Percentiles rank a stretch among this genome's conserved stretches.
These are phyloP conservation scores for Sclerodermus sp. DNA, from an alignment of 2,888 invertebrate genomes.

Conservation along the genomic window DNA sequence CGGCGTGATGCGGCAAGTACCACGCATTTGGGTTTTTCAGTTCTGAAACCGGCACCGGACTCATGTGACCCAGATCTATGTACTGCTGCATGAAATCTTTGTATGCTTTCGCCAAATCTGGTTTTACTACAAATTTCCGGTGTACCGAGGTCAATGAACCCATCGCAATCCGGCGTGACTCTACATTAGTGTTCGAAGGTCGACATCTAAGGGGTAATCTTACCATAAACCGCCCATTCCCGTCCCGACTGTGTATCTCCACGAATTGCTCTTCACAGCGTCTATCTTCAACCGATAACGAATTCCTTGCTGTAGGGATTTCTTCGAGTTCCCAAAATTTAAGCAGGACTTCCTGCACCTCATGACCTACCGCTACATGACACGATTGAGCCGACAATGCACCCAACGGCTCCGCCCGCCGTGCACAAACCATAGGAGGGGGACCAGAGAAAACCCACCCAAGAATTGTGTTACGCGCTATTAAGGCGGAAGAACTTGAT, in stretches of 20 bases:
- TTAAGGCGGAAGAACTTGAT: no score
- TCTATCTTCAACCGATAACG: slow-evolving; percentile 20
- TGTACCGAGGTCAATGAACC: background rate
- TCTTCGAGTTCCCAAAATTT: slow-evolving; percentile 15
- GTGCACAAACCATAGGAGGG: background rate
- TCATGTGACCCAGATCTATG: slow-evolving; percentile 10
- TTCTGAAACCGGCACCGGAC: background rate
- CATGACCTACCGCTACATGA: background rate
- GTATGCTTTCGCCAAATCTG: slow-evolving; percentile 9
- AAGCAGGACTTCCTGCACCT: background rate
- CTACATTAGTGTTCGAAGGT: background rate
- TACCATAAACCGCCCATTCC: slow-evolving; percentile 30
- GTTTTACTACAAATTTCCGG: background rate
- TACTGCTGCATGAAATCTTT: slow-evolving; percentile 18
- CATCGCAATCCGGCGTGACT: background rate
- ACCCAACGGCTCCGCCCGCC: background rate
- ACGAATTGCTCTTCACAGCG: slow-evolving; percentile 27
- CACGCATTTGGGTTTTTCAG: slow-evolving; percentile 17
- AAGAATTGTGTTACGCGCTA: background rate
- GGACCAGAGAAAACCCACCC: no score
- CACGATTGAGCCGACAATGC: no score
- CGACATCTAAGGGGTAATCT: background rate
- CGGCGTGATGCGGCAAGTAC: slow-evolving; percentile 47
- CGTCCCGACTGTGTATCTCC: slow-evolving; percentile 18
- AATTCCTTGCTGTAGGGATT: background rate